Percentiles rank a stretch among this genome's conserved stretches.
Conservation (phyloP, 92 coral and sea anemone genomes). For the Parazoanthus atlanticus region DNA sequence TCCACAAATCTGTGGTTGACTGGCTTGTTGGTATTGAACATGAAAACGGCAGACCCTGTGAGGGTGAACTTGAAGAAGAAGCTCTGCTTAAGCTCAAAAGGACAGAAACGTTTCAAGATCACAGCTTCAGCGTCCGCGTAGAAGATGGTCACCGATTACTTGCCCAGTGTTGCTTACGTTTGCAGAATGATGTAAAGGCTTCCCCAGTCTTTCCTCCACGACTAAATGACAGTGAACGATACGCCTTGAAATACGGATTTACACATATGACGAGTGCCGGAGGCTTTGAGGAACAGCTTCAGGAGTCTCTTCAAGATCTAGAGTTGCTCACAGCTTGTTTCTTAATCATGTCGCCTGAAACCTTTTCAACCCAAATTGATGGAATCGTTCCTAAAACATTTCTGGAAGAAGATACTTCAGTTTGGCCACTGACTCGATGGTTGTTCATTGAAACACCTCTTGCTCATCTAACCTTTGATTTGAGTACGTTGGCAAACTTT, state of each 20-base stretch:
- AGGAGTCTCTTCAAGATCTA: neutral
- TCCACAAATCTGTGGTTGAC: conserved; percentile 44
- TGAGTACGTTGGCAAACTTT: neutral
- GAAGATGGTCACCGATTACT: conserved; percentile 36
- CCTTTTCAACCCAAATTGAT: neutral
- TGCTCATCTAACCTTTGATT: neutral
- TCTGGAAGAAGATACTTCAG: neutral
- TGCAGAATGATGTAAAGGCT: conserved; percentile 8
- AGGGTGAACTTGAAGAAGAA: neutral
- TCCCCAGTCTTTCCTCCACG: conserved; percentile 3
- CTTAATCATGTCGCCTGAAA: conserved; percentile 7
- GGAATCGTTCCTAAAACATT: neutral
- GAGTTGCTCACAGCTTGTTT: neutral
- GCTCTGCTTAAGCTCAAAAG: neutral
- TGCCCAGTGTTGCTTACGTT: conserved; percentile 8
- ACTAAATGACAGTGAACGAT: conserved; percentile 48
- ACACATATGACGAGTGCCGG: conserved; percentile 1
- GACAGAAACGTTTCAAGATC: conserved; percentile 27
- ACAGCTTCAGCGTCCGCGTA: conserved; percentile 45
- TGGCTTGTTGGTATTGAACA: conserved; percentile 21
- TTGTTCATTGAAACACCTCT: neutral
- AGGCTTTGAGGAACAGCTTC: neutral
- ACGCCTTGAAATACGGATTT: conserved; percentile 32
- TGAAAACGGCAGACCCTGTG: neutral
- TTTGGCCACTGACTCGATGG: conserved; percentile 5